Base-by-base conservation (phyloP, 2,797 vertebrate genomes). In the Sebastolobus altivelis region DNA sequence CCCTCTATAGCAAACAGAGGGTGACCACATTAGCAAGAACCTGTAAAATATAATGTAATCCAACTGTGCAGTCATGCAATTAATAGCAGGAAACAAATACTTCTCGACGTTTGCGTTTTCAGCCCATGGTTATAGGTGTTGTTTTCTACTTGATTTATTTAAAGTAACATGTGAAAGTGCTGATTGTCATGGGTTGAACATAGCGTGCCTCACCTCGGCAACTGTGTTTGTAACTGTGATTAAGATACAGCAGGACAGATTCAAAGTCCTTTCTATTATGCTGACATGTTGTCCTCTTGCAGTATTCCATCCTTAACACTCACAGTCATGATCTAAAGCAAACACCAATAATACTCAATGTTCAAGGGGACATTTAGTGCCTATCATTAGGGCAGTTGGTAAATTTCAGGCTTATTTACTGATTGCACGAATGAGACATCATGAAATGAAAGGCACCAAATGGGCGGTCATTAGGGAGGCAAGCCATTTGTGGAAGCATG, bases 391-490 rank as follows among this genome's bases (percentile, higher is more conserved):
- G 69, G 79, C 60, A 66, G 67, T 82, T 78, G 74, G 82, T 82
- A 79, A 55, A 89, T 89, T 91, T 83, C 22, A 78, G 68, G 60
- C 72, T 85, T 90, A 87, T 91, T 93, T 90, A 87, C 80, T 75
- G 84, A 94, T 83, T 82, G 31, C 84, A 87, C 65, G 10, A 81
- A 84, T 79, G 54, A 70, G 75, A 87, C 75, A 62, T 84, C 89
- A 84, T 89, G 77, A 90, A 89, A 90, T 80, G 65, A 92, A 85
- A 89, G 82, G 80, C 84, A 77, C 62, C 73, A 82, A 94, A 88
- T 86, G 76, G 63, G 77, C 49, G 7, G 72, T 80, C 85, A 91
- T 93, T 93, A 91, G 33, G 72, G 40, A 85, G 71, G 85, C 59
- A 59, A 86, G 83, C 65, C 67, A 77, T 89, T 85, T 90, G 82